phyloP scores from a whole-genome alignment of 2,888 invertebrate genomes.

The Zelleria hepariella region DNA sequence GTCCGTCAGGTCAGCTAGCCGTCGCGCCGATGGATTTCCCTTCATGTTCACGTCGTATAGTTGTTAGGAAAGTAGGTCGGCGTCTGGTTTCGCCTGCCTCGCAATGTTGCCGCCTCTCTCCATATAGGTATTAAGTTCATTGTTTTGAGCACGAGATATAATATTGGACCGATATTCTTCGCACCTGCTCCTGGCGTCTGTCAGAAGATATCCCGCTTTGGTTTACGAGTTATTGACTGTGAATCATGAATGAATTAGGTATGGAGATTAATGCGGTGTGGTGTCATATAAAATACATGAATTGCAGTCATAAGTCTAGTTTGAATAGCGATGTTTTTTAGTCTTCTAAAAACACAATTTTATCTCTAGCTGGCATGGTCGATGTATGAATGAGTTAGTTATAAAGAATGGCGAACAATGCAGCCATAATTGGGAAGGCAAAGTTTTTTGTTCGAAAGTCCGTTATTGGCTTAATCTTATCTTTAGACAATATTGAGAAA shows the following conservation, averaged over 20 bases:
- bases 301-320: not conserved
- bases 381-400: not conserved
- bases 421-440: not conserved
- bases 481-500: no score
- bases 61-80: conserved; percentile 53
- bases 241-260: no score
- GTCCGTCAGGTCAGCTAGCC: conserved; percentile 1
- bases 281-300: not conserved
- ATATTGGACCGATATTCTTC: conserved; percentile 7
- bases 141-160: not conserved
- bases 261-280: no score
- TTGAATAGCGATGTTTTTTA: not conserved
- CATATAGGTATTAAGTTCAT: not conserved
- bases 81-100: conserved; percentile 41
- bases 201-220: conserved; percentile 20
- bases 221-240: conserved; percentile 14
- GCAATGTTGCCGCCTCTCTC: not conserved
- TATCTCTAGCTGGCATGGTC: not conserved
- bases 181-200: conserved; percentile 22
- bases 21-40: conserved; percentile 44
- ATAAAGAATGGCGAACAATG: not conserved
- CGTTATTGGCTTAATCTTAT: no score
- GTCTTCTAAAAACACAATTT: not conserved
- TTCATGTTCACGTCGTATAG: conserved; percentile 33
- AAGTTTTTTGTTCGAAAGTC: no score